Base-by-base conservation (phyloP, 2,113 vertebrate genomes). In the Brachypodius melanocephalos region DNA sequence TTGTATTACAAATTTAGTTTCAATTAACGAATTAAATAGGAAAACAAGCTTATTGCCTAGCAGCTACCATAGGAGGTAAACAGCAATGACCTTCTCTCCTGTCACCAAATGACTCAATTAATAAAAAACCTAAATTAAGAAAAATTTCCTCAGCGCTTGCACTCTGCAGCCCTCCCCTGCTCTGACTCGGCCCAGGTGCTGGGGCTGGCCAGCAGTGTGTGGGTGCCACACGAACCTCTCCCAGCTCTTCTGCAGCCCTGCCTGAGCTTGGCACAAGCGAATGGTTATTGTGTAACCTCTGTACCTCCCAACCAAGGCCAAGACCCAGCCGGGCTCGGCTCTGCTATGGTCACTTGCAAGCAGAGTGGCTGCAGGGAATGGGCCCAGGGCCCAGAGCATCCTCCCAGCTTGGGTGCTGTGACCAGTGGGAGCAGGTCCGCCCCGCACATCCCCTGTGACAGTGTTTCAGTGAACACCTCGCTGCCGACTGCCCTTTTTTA, bases 401-500 rank as follows among this genome's bases (percentile, higher is more conserved):
- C 20, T 45, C 5, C 8, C 7, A 4, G 31, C 28, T 3, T 42
- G 61, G 72, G 34, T 72, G 51, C 59, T 3, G 14, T 45, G 49
- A 24, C 40, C 32, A 5, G 7, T 1, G 2, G 46, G 38, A 67
- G 49, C 57, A 4, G 13, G 6, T 52, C 31, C 0, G 1, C 21
- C 76, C 18, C 0, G 0, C 31, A 3, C 3, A 2, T 49, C 80
- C 93, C 95, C 93, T 93, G 85, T 12, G 1, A 49, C 85, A 46
- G 90, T 63, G 95, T 95, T 94, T 96, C 96, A 88, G 85, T 97
- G 96, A 98, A 97, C 97, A 97, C 85, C 96, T 90, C 65, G 24
- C 94, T 97, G 96, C 96, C 6, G 49, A 97, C 97, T 97, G 96
- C 97, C 97, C 74, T 98, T 98, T 98, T 95, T 98, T 98, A 98